Base-by-base conservation (phyloP, 1,140 invertebrate species). In the Plodia interpunctella region DNA sequence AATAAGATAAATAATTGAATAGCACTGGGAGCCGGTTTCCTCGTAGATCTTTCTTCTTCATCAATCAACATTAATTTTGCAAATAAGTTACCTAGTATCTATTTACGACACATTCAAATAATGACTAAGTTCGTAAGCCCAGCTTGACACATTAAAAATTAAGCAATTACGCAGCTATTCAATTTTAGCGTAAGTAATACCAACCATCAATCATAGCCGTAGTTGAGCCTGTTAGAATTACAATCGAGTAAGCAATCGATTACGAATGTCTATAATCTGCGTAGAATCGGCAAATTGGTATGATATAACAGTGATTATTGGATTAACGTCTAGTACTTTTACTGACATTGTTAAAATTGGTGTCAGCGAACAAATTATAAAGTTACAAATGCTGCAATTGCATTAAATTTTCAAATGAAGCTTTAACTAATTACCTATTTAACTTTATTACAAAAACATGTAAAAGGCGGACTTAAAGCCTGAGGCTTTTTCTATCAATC, bases 301-400 rank as follows among this genome's bases (percentile, higher is more conserved):
- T 44, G 38, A 44, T 15, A 17, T 44, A 44, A 44, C 38, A 44
- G 13, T 15, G 38, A 44, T 44, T 44, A 44, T 44, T 15, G 38
- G 38, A 44, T 44, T 44, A 44, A 15, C n/a, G 15, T 15, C 30
- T 32, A 9, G 11, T 44, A 44, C 38, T 44, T 44, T n/a, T 44
- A 44, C 38, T 44, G 38, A 44, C 38, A 44, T 44, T 44, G 38
- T 44, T 44, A n/a, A 44, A 44, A 44, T 44, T 44, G 13, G 38
- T 1, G 38, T 44, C 38, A 44, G 38, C 2, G 38, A 17, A 15
- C 38, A 44, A n/a, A 44, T 15, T 17, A 44, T 44, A 10, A 15
- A 44, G 13, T 44, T 44, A 44, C 13, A 44, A 15, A 44, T 15
- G 38, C 3, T 32, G 30, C 6, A 32, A n/a, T n/a, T n/a, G n/a